A percentile compares a stretch with the other conserved stretches of the same genome.
These are phyloP conservation scores for Chauna torquata DNA, from an alignment of 2,113 vertebrate genomes.

Conservation along the genomic window DNA sequence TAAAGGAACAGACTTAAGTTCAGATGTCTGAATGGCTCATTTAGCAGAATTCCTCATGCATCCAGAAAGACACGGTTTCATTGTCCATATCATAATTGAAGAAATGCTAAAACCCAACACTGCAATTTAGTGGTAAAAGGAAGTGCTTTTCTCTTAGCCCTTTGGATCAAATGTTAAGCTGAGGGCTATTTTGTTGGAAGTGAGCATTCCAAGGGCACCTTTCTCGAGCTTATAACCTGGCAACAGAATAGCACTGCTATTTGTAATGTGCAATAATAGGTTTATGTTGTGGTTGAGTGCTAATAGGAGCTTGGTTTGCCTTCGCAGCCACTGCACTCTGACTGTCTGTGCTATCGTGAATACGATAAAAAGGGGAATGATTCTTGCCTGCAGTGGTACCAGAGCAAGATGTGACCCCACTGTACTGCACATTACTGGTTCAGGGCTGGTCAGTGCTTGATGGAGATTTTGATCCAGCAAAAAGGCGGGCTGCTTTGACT, in stretches of 20 bases:
- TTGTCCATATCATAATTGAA: not conserved
- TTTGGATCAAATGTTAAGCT: not conserved
- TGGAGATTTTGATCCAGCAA: not conserved
- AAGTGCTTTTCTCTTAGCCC: not conserved
- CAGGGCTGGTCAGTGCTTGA: not conserved
- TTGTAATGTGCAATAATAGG: not conserved
- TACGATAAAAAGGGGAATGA: not conserved
- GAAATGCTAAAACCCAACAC: not conserved
- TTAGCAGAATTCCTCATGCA: not conserved
- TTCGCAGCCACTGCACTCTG: not conserved
- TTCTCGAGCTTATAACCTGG: conserved; percentile 1
- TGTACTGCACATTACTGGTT: not conserved
- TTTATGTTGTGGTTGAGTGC: not conserved
- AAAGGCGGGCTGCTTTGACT: not conserved
- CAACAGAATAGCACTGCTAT: not conserved
- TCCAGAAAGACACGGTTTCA: not conserved
- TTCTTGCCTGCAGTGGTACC: not conserved
- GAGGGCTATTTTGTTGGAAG: not conserved
- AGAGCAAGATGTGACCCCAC: not conserved
- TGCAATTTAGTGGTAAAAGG: not conserved
- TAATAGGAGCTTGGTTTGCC: not conserved
- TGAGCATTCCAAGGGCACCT: conserved; percentile 1
- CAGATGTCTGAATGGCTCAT: not conserved
- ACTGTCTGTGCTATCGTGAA: not conserved
- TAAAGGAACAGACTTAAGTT: not conserved